Evolutionary conservation across 2,797 vertebrate species (phyloP).

Genomic region (Pipistrellus pygmaeus): DNA sequence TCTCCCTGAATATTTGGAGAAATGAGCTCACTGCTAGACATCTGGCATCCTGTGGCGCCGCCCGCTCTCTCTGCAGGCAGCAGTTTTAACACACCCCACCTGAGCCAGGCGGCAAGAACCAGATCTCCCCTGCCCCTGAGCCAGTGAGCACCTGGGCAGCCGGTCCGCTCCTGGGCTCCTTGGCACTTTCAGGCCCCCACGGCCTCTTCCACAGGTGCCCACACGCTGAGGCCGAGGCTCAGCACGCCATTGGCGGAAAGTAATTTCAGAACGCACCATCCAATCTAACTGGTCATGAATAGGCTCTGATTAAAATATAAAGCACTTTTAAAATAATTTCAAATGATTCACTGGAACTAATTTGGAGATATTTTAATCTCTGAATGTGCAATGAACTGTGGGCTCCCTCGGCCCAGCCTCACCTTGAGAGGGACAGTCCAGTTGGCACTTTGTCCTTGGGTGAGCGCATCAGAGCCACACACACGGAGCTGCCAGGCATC

Average conservation of each 20-base stretch:
- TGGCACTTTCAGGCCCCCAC: background rate
- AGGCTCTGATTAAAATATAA: slow-evolving; percentile 63
- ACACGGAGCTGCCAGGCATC: background rate
- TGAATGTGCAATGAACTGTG: slow-evolving; percentile 54
- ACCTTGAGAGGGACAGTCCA: slow-evolving; percentile 28
- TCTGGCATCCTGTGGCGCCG: background rate
- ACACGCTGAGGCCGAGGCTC: background rate
- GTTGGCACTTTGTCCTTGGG: background rate
- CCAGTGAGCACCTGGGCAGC: background rate
- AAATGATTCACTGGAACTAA: slow-evolving; percentile 77
- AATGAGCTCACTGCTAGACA: background rate
- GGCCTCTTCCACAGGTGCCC: background rate
- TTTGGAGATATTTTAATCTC: slow-evolving; percentile 64
- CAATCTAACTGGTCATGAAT: slow-evolving; percentile 19
- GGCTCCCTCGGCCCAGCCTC: slow-evolving; percentile 57
- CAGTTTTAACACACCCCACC: background rate
- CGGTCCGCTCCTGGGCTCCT: background rate
- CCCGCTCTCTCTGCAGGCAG: background rate
- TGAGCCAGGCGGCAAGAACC: background rate
- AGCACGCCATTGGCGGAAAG: slow-evolving; percentile 3
- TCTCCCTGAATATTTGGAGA: background rate
- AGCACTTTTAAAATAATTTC: slow-evolving; percentile 58
- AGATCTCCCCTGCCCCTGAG: background rate
- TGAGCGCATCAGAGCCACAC: background rate
- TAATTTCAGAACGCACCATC: slow-evolving; percentile 70